phyloP scores from a whole-genome alignment of 2,888 invertebrate species.

The Hyalella azteca region DNA sequence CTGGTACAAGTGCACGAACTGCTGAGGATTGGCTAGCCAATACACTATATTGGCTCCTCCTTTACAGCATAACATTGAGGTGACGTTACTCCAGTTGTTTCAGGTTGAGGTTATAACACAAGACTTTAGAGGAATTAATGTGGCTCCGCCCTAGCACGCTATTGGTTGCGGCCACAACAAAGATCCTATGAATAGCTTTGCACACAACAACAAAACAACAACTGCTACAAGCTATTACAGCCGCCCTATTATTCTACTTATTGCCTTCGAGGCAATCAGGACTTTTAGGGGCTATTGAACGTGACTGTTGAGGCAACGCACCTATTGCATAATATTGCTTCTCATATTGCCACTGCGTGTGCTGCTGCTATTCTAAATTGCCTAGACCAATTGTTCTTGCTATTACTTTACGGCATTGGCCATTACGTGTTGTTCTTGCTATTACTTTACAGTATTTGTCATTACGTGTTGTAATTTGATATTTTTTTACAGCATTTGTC shows the following conservation, averaged over 20 bases:
- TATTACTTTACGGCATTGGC: neutral
- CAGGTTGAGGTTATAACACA: neutral
- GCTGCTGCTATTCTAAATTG: neutral
- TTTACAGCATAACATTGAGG: neutral
- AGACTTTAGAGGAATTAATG: neutral
- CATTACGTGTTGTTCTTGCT: neutral
- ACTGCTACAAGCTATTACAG: slow-evolving; percentile 33
- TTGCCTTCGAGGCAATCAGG: slow-evolving; percentile 15
- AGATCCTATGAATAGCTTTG: neutral
- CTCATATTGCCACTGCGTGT: neutral
- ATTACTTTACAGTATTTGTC: neutral
- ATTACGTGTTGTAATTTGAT: neutral
- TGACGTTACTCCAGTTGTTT: neutral
- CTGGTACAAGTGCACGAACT: neutral
- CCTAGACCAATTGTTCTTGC: neutral
- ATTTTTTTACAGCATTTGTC: neutral
- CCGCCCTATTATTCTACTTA: slow-evolving; percentile 19
- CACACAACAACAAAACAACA: slow-evolving; percentile 17
- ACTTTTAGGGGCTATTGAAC: slow-evolving; percentile 25
- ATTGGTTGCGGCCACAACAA: neutral
- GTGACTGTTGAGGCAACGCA: neutral
- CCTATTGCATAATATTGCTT: neutral
- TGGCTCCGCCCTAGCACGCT: neutral
- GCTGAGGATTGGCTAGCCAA: neutral
- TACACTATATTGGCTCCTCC: neutral